Conservation (phyloP, 2,888 invertebrate genomes). For the Operophtera brumata region DNA sequence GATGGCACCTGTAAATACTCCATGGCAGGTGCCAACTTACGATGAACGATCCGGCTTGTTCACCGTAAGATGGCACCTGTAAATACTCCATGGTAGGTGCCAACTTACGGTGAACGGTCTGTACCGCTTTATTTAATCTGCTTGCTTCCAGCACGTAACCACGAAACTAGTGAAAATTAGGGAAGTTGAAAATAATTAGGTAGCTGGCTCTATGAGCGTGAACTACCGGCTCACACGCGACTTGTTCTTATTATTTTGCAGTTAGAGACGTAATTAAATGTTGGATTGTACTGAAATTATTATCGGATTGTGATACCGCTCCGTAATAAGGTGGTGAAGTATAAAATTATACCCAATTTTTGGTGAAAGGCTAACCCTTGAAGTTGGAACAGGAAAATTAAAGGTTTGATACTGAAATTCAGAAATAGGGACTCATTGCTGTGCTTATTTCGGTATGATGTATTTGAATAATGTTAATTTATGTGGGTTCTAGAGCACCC, state of each 20-base stretch:
- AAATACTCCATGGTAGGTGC: no score
- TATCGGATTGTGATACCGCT: constrained; percentile 49
- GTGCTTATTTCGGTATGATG: not conserved
- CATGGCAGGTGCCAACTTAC: no score
- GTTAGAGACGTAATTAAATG: constrained; percentile 69
- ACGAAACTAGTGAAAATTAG: constrained; percentile 58
- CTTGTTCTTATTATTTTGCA: constrained; percentile 70
- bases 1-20: no score
- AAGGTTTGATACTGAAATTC: not conserved
- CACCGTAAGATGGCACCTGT: no score
- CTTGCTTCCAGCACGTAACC: constrained; percentile 38
- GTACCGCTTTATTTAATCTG: no score
- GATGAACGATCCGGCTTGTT: no score
- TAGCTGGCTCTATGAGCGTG: constrained; percentile 56
- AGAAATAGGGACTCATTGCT: not conserved
- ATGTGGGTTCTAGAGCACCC: no score
- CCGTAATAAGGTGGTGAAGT: constrained; percentile 30
- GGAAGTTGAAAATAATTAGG: constrained; percentile 65
- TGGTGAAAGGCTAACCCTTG: constrained; percentile 14
- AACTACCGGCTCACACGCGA: constrained; percentile 68
- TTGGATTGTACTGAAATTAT: constrained; percentile 58
- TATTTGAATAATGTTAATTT: not conserved
- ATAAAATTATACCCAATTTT: constrained; percentile 28
- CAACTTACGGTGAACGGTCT: no score
- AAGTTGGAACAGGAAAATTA: constrained; percentile 5